Percentiles rank a stretch among this genome's conserved stretches.
phyloP scores from a whole-genome alignment of 2,113 vertebrate genomes.

The Agelaius phoeniceus region DNA sequence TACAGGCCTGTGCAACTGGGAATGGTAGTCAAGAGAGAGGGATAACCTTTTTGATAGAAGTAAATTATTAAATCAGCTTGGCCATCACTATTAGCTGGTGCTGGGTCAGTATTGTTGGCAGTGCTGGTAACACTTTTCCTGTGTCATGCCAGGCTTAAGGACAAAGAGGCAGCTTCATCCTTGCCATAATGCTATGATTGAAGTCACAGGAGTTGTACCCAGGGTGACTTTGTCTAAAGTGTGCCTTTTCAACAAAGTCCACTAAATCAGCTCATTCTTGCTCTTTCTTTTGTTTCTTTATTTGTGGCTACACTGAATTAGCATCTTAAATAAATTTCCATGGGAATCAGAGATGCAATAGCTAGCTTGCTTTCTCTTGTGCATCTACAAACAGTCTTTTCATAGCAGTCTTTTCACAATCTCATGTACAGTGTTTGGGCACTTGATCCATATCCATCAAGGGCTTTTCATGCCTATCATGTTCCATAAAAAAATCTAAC shows the following conservation, averaged over 20 bases:
- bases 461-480: background rate
- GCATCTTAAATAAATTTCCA: slow-evolving; percentile 58
- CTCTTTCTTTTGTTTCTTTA: slow-evolving; percentile 42
- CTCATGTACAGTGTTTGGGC: background rate
- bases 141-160: background rate
- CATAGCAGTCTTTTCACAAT: slow-evolving; percentile 25
- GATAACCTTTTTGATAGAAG: background rate
- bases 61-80: background rate
- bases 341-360: slow-evolving; percentile 40
- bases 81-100: background rate
- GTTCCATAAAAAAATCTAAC: background rate
- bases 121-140: background rate
- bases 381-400: slow-evolving; percentile 29
- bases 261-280: slow-evolving; percentile 50
- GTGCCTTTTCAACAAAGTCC: slow-evolving; percentile 10
- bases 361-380: slow-evolving; percentile 37
- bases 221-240: slow-evolving; percentile 31
- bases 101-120: background rate
- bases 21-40: accelerated
- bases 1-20: background rate
- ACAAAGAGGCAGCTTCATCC: background rate
- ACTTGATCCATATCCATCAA: background rate
- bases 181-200: background rate
- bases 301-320: slow-evolving; percentile 53
- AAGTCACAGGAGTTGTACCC: background rate